Evolutionary conservation across 2,888 invertebrate genomes (phyloP).

Genomic region (Noctua janthe): DNA sequence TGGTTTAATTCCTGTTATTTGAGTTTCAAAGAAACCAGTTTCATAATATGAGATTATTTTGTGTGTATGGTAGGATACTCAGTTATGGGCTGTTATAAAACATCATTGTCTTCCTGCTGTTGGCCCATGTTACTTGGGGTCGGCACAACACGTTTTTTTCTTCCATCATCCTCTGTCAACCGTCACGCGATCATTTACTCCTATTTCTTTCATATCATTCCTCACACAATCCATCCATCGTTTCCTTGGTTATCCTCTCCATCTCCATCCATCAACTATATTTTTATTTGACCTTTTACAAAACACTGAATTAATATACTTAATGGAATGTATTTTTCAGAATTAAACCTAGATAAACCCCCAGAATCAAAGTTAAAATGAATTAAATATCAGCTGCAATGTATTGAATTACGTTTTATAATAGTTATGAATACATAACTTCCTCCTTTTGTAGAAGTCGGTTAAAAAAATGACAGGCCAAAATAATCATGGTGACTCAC

Average conservation of each 20-base stretch:
- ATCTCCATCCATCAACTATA: too few relatives aligned
- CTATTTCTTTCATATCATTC: too few relatives aligned
- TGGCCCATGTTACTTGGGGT: too few relatives aligned
- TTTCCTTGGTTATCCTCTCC: too few relatives aligned
- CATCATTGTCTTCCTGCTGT: too few relatives aligned
- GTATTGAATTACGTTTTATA: background rate
- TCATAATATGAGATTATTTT: background rate
- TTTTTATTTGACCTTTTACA: background rate
- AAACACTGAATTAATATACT: background rate
- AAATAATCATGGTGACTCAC: background rate
- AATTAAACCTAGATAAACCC: background rate
- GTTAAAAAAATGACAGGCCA: background rate
- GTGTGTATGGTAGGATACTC: background rate
- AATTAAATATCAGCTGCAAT: background rate
- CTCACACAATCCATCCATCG: too few relatives aligned
- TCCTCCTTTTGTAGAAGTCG: background rate
- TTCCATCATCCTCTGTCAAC: too few relatives aligned
- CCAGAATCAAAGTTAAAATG: background rate
- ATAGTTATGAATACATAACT: background rate
- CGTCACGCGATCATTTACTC: too few relatives aligned
- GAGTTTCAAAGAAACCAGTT: background rate
- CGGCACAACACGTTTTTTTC: too few relatives aligned
- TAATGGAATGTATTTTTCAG: background rate
- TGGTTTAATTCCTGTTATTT: constrained; percentile 9
- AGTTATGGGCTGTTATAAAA: too few relatives aligned